Percentiles rank a stretch among this genome's conserved stretches.
phyloP scores from a whole-genome alignment of 2,797 vertebrate genomes.

The Darevskia nairensis region DNA sequence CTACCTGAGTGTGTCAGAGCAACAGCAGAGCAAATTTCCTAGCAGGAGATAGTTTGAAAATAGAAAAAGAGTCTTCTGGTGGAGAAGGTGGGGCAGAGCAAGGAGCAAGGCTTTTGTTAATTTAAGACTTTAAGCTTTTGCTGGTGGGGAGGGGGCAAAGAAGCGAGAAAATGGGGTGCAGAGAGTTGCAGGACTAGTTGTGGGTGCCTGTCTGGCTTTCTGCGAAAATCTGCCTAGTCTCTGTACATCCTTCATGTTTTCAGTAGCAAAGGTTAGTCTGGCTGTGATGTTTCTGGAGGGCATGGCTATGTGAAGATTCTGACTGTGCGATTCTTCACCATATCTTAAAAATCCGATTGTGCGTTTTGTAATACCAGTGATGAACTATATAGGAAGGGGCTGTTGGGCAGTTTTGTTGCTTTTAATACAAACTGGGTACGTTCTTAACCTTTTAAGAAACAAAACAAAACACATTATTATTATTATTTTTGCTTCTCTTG shows the following conservation, averaged over 20 bases:
- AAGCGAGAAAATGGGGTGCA: too few relatives aligned
- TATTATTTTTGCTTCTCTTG: rapidly evolving
- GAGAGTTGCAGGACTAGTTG: not conserved
- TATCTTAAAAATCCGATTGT: not conserved
- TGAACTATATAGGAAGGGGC: not conserved
- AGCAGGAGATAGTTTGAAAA: not conserved
- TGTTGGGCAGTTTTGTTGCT: not conserved
- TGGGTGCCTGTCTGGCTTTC: not conserved
- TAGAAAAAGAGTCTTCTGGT: too few relatives aligned
- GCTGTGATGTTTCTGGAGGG: too few relatives aligned
- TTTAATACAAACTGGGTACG: rapidly evolving
- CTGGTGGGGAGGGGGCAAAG: not conserved
- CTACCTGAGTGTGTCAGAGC: too few relatives aligned
- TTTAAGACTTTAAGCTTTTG: not conserved
- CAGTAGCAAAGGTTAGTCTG: too few relatives aligned
- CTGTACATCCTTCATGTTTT: too few relatives aligned
- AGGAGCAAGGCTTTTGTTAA: not conserved
- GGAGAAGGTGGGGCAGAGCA: not conserved
- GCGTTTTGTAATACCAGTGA: rapidly evolving
- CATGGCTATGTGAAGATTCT: too few relatives aligned
- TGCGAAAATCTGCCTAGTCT: not conserved
- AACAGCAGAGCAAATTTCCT: too few relatives aligned
- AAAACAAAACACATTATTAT: not conserved
- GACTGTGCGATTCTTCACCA: not conserved
- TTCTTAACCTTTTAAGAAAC: not conserved